Evolutionary conservation across 2,888 invertebrate genomes (phyloP).

Genomic region (Caenorhabditis sulstoni): DNA sequence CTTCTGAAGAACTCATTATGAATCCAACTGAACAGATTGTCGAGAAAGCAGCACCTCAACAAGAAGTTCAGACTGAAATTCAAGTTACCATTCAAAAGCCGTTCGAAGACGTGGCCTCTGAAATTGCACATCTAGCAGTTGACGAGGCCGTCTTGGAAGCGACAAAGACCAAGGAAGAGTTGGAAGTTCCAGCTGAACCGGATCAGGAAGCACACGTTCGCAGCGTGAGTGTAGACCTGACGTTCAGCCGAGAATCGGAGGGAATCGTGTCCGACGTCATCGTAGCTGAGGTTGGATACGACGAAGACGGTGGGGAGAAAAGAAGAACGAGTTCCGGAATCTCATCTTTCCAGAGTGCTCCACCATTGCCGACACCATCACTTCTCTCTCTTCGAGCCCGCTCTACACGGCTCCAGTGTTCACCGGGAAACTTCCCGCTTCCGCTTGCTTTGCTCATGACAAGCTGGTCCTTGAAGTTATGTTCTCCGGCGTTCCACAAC

Average conservation of each 20-base stretch:
- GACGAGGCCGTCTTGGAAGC: constrained; percentile 42
- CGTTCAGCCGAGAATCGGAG: constrained; percentile 47
- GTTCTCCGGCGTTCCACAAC: constrained; percentile 72
- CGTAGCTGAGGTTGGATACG: constrained; percentile 62
- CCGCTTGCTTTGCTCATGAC: constrained; percentile 54
- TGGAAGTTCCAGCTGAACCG: background rate
- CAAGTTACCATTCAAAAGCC: background rate
- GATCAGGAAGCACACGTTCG: constrained; percentile 22
- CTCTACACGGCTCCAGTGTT: constrained; percentile 72
- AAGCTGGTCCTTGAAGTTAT: constrained; percentile 56
- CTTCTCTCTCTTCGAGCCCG: constrained; percentile 68
- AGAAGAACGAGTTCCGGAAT: background rate
- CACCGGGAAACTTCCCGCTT: constrained; percentile 38
- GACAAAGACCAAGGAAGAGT: constrained; percentile 4
- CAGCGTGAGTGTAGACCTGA: constrained; percentile 60
- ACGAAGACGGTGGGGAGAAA: constrained; percentile 64
- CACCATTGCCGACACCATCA: constrained; percentile 71
- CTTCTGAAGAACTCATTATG: background rate
- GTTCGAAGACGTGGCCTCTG: constrained; percentile 10
- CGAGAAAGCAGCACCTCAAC: constrained; percentile 29
- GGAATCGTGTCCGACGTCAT: constrained; percentile 63
- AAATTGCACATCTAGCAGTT: constrained; percentile 27
- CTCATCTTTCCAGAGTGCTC: constrained; percentile 67
- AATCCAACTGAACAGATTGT: background rate
- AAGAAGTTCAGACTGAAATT: background rate